These are phyloP conservation scores for Poeciliopsis occidentalis DNA, from an alignment of 2,113 vertebrate species.

Conservation along the genomic window DNA sequence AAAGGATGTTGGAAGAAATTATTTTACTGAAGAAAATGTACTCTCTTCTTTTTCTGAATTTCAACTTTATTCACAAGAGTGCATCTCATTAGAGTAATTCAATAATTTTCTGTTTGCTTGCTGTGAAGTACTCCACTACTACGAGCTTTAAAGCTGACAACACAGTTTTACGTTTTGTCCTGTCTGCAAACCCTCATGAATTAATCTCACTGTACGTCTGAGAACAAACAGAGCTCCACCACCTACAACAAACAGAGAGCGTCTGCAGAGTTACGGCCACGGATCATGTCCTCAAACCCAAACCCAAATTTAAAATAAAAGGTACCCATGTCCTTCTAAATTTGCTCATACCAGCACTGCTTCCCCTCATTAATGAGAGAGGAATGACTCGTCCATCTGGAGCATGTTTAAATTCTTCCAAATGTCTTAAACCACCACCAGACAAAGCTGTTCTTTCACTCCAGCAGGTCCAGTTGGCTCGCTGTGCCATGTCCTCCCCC, in stretches of 20 bases:
- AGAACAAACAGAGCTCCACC: conserved; percentile 1
- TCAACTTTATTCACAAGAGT: not conserved
- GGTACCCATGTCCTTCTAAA: conserved; percentile 37
- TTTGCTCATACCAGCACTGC: conserved; percentile 32
- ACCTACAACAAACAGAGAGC: conserved; percentile 21
- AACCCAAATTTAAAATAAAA: conserved; percentile 13
- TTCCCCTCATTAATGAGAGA: conserved; percentile 30
- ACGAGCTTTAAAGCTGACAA: conserved; percentile 15
- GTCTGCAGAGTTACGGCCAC: conserved; percentile 30
- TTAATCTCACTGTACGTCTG: not conserved
- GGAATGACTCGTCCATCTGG: conserved; percentile 12
- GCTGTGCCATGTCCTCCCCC: not conserved
- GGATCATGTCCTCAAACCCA: conserved; percentile 24
- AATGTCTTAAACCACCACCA: conserved; percentile 5
- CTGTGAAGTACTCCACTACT: not conserved
- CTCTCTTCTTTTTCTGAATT: no score
- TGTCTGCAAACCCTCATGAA: conserved; percentile 21
- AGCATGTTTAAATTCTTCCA: conserved; percentile 5
- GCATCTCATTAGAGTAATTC: not conserved
- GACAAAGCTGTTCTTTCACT: conserved; percentile 32
- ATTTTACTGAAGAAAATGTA: not conserved
- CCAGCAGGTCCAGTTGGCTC: not conserved
- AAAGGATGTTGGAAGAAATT: not conserved
- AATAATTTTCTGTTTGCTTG: not conserved
- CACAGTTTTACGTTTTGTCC: not conserved